These are phyloP conservation scores for Neoscelio sp. DNA, from an alignment of 2,888 invertebrate genomes.

Conservation along the genomic window DNA sequence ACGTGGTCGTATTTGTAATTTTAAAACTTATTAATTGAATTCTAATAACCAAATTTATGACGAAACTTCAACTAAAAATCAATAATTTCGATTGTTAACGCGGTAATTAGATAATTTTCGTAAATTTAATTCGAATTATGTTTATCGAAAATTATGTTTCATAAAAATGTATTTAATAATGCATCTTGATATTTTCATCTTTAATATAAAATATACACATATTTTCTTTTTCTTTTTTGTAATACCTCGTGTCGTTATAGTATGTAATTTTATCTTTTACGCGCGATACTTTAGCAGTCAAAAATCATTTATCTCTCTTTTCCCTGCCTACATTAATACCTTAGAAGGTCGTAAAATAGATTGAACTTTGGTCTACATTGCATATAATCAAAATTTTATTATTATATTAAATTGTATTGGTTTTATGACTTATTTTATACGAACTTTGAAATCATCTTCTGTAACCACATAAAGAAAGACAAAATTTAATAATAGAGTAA, in stretches of 20 bases:
- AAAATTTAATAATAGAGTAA: conserved; percentile 7
- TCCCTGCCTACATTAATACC: conserved; percentile 21
- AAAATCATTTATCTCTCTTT: conserved; percentile 21
- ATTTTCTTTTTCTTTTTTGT: too few species aligned
- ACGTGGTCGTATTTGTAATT: too few species aligned
- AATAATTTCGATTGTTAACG: too few species aligned
- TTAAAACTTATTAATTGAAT: too few species aligned
- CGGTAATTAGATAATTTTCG: too few species aligned
- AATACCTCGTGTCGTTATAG: background rate
- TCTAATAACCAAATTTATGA: too few species aligned
- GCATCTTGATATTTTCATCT: too few species aligned
- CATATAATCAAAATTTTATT: conserved; percentile 30
- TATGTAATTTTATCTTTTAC: conserved; percentile 19
- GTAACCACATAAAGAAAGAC: conserved; percentile 8
- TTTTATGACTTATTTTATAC: conserved; percentile 19
- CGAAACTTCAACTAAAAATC: too few species aligned
- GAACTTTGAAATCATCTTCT: conserved; percentile 33
- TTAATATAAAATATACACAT: too few species aligned
- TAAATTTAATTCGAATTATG: too few species aligned
- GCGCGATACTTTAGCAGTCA: background rate
- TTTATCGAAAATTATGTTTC: too few species aligned
- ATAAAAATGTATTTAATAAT: too few species aligned
- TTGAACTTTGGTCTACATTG: conserved; percentile 13
- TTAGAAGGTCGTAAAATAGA: conserved; percentile 27
- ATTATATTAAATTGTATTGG: conserved; percentile 16